These are phyloP conservation scores for Oncopeltus fasciatus DNA, from an alignment of 1,140 invertebrate genomes.

Conservation along the genomic window DNA sequence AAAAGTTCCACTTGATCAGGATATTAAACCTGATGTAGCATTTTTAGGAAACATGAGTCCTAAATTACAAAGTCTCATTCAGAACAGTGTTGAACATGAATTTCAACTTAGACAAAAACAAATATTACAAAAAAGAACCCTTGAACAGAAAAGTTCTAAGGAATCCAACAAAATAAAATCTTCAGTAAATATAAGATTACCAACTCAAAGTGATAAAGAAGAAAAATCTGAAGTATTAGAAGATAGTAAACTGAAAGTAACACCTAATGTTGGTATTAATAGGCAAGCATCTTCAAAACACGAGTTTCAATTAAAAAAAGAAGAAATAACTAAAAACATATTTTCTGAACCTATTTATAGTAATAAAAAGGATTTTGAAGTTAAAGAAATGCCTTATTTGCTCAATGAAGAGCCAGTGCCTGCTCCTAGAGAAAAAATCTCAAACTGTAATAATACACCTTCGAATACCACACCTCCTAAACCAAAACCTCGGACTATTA, in stretches of 20 bases:
- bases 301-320: neutral
- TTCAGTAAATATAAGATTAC: neutral
- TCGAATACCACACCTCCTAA: neutral
- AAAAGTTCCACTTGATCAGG: neutral
- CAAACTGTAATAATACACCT: neutral
- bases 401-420: neutral
- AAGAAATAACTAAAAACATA: neutral
- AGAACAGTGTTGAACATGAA: constrained; percentile 10
- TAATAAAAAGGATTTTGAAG: neutral
- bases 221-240: neutral
- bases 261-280: neutral
- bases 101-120: constrained; percentile 11
- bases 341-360: neutral
- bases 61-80: constrained; percentile 16
- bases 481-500: neutral
- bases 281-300: neutral
- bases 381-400: neutral
- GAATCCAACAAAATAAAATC: neutral
- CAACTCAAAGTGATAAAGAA: neutral
- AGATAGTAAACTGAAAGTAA: neutral
- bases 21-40: neutral
- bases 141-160: neutral
- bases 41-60: constrained; percentile 16
- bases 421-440: neutral
- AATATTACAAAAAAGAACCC: neutral